phyloP scores from a whole-genome alignment of 2,113 vertebrate species.

The Nibea coibor region DNA sequence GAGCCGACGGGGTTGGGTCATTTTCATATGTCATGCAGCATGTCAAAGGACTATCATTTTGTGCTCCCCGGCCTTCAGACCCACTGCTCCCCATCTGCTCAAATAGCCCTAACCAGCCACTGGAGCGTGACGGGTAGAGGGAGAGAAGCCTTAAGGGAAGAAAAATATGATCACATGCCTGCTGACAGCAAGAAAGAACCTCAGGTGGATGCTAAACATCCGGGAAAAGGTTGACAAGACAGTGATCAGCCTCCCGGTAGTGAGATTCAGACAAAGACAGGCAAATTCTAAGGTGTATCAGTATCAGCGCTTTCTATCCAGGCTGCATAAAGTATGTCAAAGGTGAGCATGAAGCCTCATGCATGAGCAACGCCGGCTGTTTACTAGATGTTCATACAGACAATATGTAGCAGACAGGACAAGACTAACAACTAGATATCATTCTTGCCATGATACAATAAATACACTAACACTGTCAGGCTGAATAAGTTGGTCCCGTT shows the following conservation, averaged over 20 bases:
- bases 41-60: slow-evolving; percentile 50
- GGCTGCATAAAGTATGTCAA: neutral
- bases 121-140: slow-evolving; percentile 37
- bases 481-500: neutral
- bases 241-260: neutral
- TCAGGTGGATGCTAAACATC: neutral
- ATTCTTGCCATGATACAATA: neutral
- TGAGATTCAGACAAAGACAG: neutral
- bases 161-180: neutral
- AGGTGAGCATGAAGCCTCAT: neutral
- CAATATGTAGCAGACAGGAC: neutral
- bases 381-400: neutral
- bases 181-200: slow-evolving; percentile 13
- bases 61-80: slow-evolving; percentile 35
- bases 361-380: neutral
- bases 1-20: neutral
- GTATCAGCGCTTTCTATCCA: neutral
- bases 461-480: neutral
- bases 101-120: slow-evolving; percentile 21
- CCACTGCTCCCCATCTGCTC: slow-evolving; percentile 44
- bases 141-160: neutral
- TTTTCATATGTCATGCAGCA: slow-evolving; percentile 28
- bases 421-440: neutral
- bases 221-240: slow-evolving; percentile 17
- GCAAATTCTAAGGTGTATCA: neutral